A percentile compares a stretch with the other conserved stretches of the same genome.
phyloP scores from a whole-genome alignment of 1,140 invertebrate species.

The Drosophila serrata region DNA sequence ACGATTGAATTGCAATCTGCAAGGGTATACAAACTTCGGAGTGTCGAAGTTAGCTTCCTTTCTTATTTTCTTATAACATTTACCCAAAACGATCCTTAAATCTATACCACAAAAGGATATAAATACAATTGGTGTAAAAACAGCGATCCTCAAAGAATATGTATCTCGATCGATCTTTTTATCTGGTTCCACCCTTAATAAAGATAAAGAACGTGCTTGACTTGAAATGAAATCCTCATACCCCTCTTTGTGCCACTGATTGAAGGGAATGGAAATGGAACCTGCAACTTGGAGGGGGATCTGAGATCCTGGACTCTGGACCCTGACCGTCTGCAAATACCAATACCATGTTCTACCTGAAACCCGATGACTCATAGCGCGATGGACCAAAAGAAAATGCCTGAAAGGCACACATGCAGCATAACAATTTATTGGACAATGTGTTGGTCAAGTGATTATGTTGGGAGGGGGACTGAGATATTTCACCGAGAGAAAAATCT shows the following conservation, averaged over 20 bases:
- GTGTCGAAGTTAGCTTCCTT: not conserved
- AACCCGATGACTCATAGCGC: constrained; percentile 64
- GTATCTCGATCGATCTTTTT: not conserved
- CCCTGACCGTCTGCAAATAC: constrained; percentile 62
- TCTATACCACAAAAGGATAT: not conserved
- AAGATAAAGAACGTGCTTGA: constrained; percentile 18
- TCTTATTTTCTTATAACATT: not conserved
- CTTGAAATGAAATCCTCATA: constrained; percentile 27
- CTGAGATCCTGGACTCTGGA: constrained; percentile 22
- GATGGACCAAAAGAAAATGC: constrained; percentile 76
- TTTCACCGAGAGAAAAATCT: not conserved
- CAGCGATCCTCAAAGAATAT: not conserved
- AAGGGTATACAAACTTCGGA: not conserved
- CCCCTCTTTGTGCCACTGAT: constrained; percentile 39
- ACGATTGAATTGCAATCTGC: too few relatives aligned
- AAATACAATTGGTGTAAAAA: not conserved
- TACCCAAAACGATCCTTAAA: not conserved
- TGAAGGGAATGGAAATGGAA: constrained; percentile 7
- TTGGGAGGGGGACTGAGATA: not conserved
- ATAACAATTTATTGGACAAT: constrained; percentile 72
- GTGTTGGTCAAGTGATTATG: constrained; percentile 10
- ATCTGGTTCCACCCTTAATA: constrained; percentile 15
- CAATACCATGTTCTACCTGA: constrained; percentile 35
- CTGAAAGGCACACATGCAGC: constrained; percentile 56
- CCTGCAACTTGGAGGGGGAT: constrained; percentile 1